Evolutionary conservation across 2,888 invertebrate genomes (phyloP).

Genomic region (Protonemura montana): DNA sequence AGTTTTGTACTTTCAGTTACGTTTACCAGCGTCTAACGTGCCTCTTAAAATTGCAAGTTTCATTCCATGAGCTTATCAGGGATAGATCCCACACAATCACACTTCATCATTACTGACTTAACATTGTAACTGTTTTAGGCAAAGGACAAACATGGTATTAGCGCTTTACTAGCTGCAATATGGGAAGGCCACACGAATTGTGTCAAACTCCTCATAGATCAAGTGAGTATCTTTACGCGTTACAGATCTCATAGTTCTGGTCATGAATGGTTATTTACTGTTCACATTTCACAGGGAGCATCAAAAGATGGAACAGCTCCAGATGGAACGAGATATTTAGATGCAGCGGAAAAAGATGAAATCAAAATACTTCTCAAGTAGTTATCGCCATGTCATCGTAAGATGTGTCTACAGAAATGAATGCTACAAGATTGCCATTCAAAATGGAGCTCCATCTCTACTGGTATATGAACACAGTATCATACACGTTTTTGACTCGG

Average conservation of each 20-base stretch:
- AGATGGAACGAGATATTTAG: conserved; percentile 85
- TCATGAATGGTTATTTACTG: not conserved
- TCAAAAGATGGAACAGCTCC: conserved; percentile 83
- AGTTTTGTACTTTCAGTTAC: not conserved
- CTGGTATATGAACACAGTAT: not conserved
- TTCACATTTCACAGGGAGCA: conserved; percentile 72
- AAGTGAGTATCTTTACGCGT: conserved; percentile 66
- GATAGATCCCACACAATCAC: not conserved
- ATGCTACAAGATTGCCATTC: not conserved
- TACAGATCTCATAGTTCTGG: too few relatives aligned
- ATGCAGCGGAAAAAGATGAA: conserved; percentile 91
- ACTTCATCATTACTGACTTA: not conserved
- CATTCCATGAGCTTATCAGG: not conserved
- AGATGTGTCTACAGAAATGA: not conserved
- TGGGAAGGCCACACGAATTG: conserved; percentile 96
- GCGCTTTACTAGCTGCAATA: conserved; percentile 91
- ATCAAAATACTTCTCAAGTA: conserved; percentile 76
- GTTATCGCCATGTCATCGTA: not conserved
- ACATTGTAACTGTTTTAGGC: conserved; percentile 66
- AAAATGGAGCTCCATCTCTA: not conserved
- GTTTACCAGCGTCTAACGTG: not conserved
- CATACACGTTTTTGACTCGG: not conserved
- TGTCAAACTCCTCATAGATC: conserved; percentile 85
- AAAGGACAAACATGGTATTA: conserved; percentile 94
- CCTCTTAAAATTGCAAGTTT: not conserved